phyloP scores from a whole-genome alignment of 1,140 invertebrate species.

The Phocides pigmalion region DNA sequence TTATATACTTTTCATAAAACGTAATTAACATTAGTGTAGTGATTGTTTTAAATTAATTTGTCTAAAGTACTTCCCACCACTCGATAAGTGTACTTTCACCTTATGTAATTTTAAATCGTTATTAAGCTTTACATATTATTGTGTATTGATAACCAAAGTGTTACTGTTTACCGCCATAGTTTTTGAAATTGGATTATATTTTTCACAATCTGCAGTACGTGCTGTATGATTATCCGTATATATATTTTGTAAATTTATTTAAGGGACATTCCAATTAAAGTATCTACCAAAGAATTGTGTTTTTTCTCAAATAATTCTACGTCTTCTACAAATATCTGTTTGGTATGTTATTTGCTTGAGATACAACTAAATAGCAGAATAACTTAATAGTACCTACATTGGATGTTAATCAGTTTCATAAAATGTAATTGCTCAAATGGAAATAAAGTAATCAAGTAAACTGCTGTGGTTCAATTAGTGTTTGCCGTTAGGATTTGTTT shows the following conservation, averaged over 20 bases:
- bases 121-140: conserved; percentile 36
- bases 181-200: conserved; percentile 52
- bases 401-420: too few relatives aligned
- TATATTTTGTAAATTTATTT: conserved; percentile 63
- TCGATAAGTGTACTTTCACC: conserved; percentile 37
- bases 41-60: conserved; percentile 27
- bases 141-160: conserved; percentile 59
- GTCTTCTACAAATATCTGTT: too few relatives aligned
- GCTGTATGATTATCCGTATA: conserved; percentile 37
- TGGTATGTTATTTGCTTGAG: too few relatives aligned
- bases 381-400: too few relatives aligned
- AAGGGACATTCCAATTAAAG: conserved; percentile 76
- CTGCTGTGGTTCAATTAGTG: too few relatives aligned
- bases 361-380: too few relatives aligned
- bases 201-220: conserved; percentile 39
- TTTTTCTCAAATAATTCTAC: conserved; percentile 39
- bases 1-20: conserved; percentile 21
- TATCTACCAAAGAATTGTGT: conserved; percentile 68
- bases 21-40: conserved; percentile 19
- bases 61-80: conserved; percentile 48
- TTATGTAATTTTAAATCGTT: conserved; percentile 33
- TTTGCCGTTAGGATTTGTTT: too few relatives aligned
- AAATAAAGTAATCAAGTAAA: too few relatives aligned
- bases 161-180: conserved; percentile 69
- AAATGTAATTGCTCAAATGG: too few relatives aligned